Percentiles rank a stretch among this genome's conserved stretches.
These are phyloP conservation scores for Criorhina ranunculi DNA, from an alignment of 2,888 invertebrate species.

Conservation along the genomic window DNA sequence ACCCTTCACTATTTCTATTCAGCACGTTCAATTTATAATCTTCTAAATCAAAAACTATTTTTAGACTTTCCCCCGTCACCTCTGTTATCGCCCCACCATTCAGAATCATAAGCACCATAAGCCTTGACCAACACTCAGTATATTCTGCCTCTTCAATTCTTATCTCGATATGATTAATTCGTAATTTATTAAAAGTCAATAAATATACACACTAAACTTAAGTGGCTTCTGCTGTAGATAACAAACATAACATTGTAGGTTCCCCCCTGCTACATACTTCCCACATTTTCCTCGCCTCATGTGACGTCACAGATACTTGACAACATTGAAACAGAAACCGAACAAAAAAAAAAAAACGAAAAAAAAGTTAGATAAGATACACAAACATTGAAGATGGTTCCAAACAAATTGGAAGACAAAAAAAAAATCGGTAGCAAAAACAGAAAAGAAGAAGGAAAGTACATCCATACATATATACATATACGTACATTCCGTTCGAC, in stretches of 20 bases:
- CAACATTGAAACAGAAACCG: background rate
- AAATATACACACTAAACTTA: slow-evolving; percentile 53
- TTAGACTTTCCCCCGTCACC: no score
- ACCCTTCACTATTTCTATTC: no score
- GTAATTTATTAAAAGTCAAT: slow-evolving; percentile 74
- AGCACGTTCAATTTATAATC: no score
- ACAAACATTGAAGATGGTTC: slow-evolving; percentile 52
- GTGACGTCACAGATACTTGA: slow-evolving; percentile 41
- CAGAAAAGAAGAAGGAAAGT: slow-evolving; percentile 7
- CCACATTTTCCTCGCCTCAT: background rate
- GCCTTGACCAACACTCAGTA: slow-evolving; percentile 21
- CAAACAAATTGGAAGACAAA: slow-evolving; percentile 45
- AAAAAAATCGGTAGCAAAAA: slow-evolving; percentile 30
- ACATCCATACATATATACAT: slow-evolving; percentile 42
- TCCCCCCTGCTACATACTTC: background rate
- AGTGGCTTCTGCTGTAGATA: slow-evolving; percentile 67
- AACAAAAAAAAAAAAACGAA: slow-evolving; percentile 17
- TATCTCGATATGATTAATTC: slow-evolving; percentile 72
- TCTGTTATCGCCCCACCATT: no score
- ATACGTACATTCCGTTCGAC: no score
- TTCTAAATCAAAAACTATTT: no score
- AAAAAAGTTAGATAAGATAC: slow-evolving; percentile 54
- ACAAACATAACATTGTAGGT: slow-evolving; percentile 22
- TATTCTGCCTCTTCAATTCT: slow-evolving; percentile 31
- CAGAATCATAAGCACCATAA: slow-evolving; percentile 5